These are phyloP conservation scores for Chelidonichthys spinosus DNA, from an alignment of 2,797 vertebrate genomes.

Conservation along the genomic window DNA sequence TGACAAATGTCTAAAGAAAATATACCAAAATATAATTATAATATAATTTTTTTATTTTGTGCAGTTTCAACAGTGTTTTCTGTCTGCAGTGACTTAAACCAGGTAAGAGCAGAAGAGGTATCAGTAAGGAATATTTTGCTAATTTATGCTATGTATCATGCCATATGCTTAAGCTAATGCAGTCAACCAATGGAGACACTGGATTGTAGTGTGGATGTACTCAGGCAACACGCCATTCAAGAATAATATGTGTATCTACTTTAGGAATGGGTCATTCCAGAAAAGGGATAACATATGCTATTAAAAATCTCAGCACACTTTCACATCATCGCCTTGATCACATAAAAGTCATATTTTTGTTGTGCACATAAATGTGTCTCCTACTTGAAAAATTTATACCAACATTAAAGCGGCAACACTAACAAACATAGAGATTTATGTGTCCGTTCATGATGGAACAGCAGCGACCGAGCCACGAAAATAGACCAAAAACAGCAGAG, in stretches of 20 bases:
- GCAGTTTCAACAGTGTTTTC: neutral
- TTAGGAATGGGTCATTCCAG: neutral
- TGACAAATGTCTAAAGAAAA: too few relatives aligned
- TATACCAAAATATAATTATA: too few relatives aligned
- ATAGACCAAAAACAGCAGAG: neutral
- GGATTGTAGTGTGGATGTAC: too few relatives aligned
- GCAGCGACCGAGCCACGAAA: neutral
- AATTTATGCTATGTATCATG: neutral
- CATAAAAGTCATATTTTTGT: slow-evolving; percentile 9
- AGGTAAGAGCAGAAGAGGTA: neutral
- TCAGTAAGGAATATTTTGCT: neutral
- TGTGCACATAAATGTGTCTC: slow-evolving; percentile 1
- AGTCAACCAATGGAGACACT: neutral
- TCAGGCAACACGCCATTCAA: neutral
- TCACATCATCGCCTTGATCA: slow-evolving; percentile 1
- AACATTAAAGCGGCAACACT: slow-evolving; percentile 3
- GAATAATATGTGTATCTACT: neutral
- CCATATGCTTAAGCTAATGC: neutral
- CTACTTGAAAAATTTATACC: neutral
- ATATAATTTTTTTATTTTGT: too few relatives aligned
- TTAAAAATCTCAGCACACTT: neutral
- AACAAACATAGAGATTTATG: slow-evolving; percentile 6
- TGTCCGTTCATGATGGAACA: neutral
- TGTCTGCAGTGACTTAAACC: neutral
- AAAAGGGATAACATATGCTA: neutral